Evolutionary conservation across 2,113 vertebrate species (phyloP), one percentile per base, ranked within the genome.

Genomic region (Macaca fascicularis): DNA sequence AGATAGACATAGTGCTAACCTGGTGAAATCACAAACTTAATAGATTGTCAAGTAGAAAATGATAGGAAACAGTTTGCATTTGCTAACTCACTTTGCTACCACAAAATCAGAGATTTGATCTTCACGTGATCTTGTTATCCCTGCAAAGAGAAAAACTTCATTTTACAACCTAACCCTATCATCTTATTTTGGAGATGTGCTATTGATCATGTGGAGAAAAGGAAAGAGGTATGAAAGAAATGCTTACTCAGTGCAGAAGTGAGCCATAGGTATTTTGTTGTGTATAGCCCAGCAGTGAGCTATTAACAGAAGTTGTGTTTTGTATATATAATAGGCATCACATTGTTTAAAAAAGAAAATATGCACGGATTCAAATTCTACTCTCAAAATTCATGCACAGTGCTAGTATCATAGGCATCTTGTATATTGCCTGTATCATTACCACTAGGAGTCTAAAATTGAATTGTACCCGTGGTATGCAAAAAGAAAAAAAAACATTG

Each of bases 21-120:
- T 92, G 79, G 32, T 72, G 50, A 93, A 94, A 92, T 90, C 61
- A 89, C 74, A 93, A 93, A 90, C 57, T 50, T 93, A 91, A 96
- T 95, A 95, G 82, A 93, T 32, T 55, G 69, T 97, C 92, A 96
- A 90, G 74, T 52, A 92, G 61, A 81, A 97, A 81, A 93, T 82
- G 57, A 95, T 88, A 81, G 87, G 43, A 94, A 92, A 70, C 87
- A 74, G 67, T 96, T 92, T 78, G 57, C 30, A 19, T 92, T 93
- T 83, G 55, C 45, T 89, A 87, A 96, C 27, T 93, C 48, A n/a
- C 16, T 93, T 93, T 95, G 64, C 43, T 80, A 80, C 79, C 93
- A 25, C 23, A 75, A 74, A 96, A 94, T 86, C 69, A 92, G 22
- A 94, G 32, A 19, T 95, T 97, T 86, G 83, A 32, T 89, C 30